Conservation (phyloP, 2,888 invertebrate species). For the Rhagophthalmus giganteus region DNA sequence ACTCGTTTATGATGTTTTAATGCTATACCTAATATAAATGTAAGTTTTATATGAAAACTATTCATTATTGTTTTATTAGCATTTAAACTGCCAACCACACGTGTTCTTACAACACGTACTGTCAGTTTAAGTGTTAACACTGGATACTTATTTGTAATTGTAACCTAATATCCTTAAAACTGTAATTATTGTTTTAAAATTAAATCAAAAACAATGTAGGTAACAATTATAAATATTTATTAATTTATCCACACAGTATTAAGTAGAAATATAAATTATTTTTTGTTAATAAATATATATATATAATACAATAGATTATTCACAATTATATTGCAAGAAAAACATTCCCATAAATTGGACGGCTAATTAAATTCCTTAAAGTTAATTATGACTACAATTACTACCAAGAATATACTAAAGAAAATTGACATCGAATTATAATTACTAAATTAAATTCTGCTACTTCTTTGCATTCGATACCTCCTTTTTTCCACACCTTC, state of each 20-base stretch:
- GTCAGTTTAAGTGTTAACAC: too few species aligned
- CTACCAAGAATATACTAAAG: background rate
- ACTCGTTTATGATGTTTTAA: too few species aligned
- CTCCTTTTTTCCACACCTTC: slow-evolving; percentile 54
- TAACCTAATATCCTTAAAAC: too few species aligned
- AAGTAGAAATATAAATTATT: slow-evolving; percentile 25
- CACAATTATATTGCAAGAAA: slow-evolving; percentile 18
- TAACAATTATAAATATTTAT: slow-evolving; percentile 30
- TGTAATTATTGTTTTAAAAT: too few species aligned
- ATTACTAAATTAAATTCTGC: slow-evolving; percentile 14
- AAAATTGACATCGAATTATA: slow-evolving; percentile 6
- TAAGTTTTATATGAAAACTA: too few species aligned
- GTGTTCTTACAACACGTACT: too few species aligned
- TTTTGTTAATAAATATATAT: slow-evolving; percentile 24
- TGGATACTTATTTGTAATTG: too few species aligned
- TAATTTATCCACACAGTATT: slow-evolving; percentile 25
- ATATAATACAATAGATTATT: slow-evolving; percentile 12
- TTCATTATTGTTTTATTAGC: too few species aligned
- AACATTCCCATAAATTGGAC: slow-evolving; percentile 26
- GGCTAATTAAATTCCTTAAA: slow-evolving; percentile 18
- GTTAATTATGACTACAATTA: too few species aligned
- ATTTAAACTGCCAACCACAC: too few species aligned
- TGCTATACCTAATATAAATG: too few species aligned
- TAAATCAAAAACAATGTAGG: too few species aligned
- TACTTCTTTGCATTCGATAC: slow-evolving; percentile 41